Conservation (phyloP, 2,888 invertebrate genomes). For the Hirtodrosophila histrioides region DNA sequence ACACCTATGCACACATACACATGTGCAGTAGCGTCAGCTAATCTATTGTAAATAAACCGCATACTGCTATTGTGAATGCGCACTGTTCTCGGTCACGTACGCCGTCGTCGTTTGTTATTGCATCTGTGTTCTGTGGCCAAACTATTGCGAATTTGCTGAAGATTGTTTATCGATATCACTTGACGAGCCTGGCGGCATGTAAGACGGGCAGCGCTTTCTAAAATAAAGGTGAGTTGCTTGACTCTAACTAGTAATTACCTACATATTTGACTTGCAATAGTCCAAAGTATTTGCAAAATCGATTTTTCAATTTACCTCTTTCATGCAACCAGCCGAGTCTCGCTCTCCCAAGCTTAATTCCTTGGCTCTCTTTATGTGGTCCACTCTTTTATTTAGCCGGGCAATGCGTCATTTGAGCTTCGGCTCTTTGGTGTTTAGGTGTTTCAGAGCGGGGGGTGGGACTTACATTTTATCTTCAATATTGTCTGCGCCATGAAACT, state of each 20-base stretch:
- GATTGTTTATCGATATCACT: conserved; percentile 34
- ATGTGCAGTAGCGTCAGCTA: conserved; percentile 51
- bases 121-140: conserved; percentile 38
- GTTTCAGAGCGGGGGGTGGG: no score
- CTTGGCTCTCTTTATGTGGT: conserved; percentile 15
- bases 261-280: conserved; percentile 26
- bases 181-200: conserved; percentile 32
- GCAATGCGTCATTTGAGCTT: conserved; percentile 34
- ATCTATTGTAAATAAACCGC: conserved; percentile 73
- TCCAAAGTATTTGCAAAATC: conserved; percentile 53
- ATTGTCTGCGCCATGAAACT: background rate
- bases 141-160: conserved; percentile 42
- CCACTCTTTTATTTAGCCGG: conserved; percentile 15
- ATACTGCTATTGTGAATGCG: conserved; percentile 66
- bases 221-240: conserved; percentile 52
- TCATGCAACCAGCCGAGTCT: conserved; percentile 9
- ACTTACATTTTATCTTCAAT: background rate
- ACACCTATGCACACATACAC: conserved; percentile 17
- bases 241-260: conserved; percentile 5
- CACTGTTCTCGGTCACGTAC: conserved; percentile 73
- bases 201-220: conserved; percentile 1
- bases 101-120: conserved; percentile 61
- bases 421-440: background rate
- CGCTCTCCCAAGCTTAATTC: conserved; percentile 18
- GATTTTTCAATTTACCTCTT: conserved; percentile 61